phyloP scores from a whole-genome alignment of 2,113 vertebrate genomes.

The Hemiscyllium ocellatum region DNA sequence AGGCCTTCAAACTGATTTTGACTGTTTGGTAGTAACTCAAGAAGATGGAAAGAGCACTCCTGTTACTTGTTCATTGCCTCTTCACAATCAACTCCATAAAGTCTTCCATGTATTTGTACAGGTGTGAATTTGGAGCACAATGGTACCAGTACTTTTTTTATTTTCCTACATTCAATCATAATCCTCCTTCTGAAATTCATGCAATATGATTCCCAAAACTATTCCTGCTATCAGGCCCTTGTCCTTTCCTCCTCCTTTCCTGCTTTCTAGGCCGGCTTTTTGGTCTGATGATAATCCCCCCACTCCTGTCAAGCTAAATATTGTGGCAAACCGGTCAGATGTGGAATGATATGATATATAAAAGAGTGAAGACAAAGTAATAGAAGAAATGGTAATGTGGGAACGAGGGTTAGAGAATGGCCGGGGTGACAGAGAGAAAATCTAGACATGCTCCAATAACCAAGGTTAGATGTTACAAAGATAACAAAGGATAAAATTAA shows the following conservation, averaged over 20 bases:
- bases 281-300: neutral
- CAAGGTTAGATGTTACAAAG: too few relatives aligned
- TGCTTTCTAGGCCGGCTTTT: neutral
- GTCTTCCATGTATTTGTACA: neutral
- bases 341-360: too few relatives aligned
- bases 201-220: neutral
- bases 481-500: too few relatives aligned
- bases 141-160: neutral
- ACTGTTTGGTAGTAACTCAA: neutral
- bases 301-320: too few relatives aligned
- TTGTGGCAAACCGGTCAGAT: too few relatives aligned
- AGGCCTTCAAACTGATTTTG: neutral
- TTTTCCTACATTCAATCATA: neutral
- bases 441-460: too few relatives aligned
- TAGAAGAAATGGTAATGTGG: too few relatives aligned
- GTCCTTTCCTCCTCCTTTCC: neutral
- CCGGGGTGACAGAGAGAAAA: too few relatives aligned
- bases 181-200: neutral
- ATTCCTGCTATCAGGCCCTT: neutral
- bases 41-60: neutral
- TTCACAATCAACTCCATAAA: neutral
- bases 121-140: neutral
- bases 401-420: too few relatives aligned
- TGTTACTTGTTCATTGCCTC: neutral
- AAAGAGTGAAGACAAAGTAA: too few relatives aligned